phyloP scores from a whole-genome alignment of 2,113 vertebrate genomes.

The Psephotus haematonotus region DNA sequence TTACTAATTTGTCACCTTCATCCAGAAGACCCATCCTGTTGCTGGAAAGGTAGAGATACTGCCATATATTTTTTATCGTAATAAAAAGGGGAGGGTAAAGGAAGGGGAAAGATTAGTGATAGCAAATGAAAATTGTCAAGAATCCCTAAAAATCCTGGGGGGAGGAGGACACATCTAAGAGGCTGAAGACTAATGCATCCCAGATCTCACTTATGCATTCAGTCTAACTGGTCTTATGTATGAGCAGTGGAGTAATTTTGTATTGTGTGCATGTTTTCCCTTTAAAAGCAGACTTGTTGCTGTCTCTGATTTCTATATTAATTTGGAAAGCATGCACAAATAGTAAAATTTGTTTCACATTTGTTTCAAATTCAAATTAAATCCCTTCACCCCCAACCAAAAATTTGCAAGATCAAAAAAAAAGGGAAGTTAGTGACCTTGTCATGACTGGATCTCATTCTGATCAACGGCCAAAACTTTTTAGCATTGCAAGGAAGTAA shows the following conservation, averaged over 20 bases:
- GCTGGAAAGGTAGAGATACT: neutral
- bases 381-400: neutral
- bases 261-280: neutral
- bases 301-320: conserved; percentile 38
- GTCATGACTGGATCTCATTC: conserved; percentile 22
- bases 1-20: neutral
- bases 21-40: neutral
- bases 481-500: conserved; percentile 28
- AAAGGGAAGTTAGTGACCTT: neutral
- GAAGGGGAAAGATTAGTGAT: neutral
- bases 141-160: neutral
- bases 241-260: neutral
- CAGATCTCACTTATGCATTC: neutral
- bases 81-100: neutral
- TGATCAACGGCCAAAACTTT: conserved; percentile 7
- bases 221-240: neutral
- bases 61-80: neutral
- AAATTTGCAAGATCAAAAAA: neutral
- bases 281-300: conserved; percentile 14
- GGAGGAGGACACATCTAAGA: neutral
- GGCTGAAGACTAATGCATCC: neutral
- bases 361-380: conserved; percentile 41
- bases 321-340: neutral
- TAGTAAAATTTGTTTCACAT: conserved; percentile 31
- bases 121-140: neutral